phyloP scores from a whole-genome alignment of 2,888 invertebrate genomes.

The Esperia sulphurella region DNA sequence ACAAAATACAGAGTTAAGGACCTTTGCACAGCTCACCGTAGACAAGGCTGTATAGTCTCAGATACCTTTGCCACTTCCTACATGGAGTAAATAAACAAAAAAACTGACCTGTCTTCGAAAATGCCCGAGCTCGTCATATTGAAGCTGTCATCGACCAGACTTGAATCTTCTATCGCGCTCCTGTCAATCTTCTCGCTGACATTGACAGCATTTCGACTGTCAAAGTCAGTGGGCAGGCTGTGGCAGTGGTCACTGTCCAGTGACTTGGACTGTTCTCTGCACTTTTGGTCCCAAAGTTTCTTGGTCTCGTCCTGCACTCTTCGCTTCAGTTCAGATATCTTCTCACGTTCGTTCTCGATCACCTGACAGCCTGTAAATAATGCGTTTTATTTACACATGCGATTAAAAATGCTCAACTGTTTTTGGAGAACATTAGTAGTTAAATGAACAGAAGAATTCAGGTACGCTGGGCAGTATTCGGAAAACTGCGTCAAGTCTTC shows the following conservation, averaged over 20 bases:
- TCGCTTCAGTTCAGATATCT: constrained; percentile 91
- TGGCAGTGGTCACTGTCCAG: constrained; percentile 42
- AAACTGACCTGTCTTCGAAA: constrained; percentile 58
- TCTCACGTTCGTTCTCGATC: constrained; percentile 93
- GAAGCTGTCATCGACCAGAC: constrained; percentile 49
- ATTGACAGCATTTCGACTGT: constrained; percentile 1
- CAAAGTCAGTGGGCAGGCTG: constrained; percentile 28
- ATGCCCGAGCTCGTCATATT: constrained; percentile 48
- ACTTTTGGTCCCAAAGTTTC: constrained; percentile 87
- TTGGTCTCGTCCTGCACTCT: constrained; percentile 92
- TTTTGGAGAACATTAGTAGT: too few species aligned
- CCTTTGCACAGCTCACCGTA: too few species aligned
- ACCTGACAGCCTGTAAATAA: constrained; percentile 87
- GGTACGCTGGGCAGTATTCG: too few species aligned
- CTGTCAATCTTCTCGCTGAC: constrained; percentile 13
- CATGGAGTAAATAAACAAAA: neutral
- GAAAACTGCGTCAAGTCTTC: too few species aligned
- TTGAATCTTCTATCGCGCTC: constrained; percentile 37
- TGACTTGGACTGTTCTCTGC: constrained; percentile 39
- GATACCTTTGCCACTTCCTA: too few species aligned
- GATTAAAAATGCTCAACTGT: too few species aligned
- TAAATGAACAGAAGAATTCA: too few species aligned
- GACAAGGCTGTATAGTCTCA: too few species aligned
- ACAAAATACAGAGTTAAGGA: too few species aligned
- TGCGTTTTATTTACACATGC: too few species aligned